Conservation (phyloP, 2,797 vertebrate species). For the Catostomus latipinnis region DNA sequence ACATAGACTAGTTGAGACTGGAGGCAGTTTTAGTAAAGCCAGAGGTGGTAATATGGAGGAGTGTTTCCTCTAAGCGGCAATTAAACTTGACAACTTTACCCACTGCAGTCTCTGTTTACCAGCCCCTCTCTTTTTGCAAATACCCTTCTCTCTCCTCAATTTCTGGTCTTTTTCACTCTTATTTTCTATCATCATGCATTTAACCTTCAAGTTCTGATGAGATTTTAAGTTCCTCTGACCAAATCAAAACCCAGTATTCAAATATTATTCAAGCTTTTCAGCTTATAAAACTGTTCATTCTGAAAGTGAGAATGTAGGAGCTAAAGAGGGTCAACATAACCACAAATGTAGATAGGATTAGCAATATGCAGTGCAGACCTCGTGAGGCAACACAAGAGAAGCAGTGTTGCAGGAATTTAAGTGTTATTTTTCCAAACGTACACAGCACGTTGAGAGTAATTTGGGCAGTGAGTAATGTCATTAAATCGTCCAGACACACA, state of each 20-base stretch:
- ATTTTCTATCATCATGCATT: background rate
- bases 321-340: slow-evolving; percentile 49
- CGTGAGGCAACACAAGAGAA: slow-evolving; percentile 68
- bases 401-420: slow-evolving; percentile 73
- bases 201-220: background rate
- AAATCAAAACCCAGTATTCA: no score
- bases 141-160: background rate
- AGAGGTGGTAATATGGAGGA: slow-evolving; percentile 64
- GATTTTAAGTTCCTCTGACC: background rate
- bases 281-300: no score
- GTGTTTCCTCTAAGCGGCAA: slow-evolving; percentile 73
- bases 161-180: background rate
- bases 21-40: slow-evolving; percentile 54
- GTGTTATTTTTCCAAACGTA: slow-evolving; percentile 68
- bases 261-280: no score
- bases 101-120: slow-evolving; percentile 18
- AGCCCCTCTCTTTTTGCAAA: slow-evolving; percentile 24
- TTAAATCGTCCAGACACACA: slow-evolving; percentile 77
- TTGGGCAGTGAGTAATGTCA: slow-evolving; percentile 77
- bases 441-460: slow-evolving; percentile 75
- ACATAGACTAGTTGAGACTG: background rate
- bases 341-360: slow-evolving; percentile 52
- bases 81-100: slow-evolving; percentile 16
- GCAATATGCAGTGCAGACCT: slow-evolving; percentile 51
- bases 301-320: background rate